Conservation (phyloP, 2,888 invertebrate species). For the Griposia aprilina region DNA sequence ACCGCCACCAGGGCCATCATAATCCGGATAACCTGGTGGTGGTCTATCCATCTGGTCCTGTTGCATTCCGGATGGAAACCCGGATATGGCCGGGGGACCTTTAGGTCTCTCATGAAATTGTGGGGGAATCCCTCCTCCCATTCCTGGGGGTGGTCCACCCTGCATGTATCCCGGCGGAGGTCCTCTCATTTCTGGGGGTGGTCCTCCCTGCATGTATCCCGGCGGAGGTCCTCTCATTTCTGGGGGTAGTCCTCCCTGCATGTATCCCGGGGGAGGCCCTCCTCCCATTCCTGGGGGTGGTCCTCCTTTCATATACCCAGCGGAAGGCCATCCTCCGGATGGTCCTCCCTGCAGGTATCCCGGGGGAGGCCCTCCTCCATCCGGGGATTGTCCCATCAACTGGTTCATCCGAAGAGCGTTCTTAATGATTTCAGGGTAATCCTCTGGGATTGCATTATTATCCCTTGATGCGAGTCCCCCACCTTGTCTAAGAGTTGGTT, state of each 20-base stretch:
- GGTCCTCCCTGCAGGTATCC: background rate
- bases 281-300: background rate
- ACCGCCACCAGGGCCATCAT: background rate
- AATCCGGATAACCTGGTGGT: background rate
- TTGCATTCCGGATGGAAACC: background rate
- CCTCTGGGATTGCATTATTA: too few relatives aligned
- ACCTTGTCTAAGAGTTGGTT: background rate
- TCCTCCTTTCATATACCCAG: background rate
- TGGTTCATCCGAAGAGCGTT: too few relatives aligned
- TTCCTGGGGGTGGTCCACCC: background rate
- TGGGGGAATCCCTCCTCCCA: background rate
- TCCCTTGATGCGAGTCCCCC: background rate
- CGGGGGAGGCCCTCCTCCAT: background rate
- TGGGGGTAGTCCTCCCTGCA: background rate
- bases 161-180: background rate
- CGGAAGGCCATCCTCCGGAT: too few relatives aligned
- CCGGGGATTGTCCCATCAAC: too few relatives aligned
- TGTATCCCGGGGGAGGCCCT: background rate
- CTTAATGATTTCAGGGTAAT: too few relatives aligned
- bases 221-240: background rate
- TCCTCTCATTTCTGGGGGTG: background rate
- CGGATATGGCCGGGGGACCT: conserved; percentile 2
- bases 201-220: background rate
- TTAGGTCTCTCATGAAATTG: background rate
- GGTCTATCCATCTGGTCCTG: background rate